Conservation (phyloP, 2,797 vertebrate species). For the Pygocentrus nattereri region DNA sequence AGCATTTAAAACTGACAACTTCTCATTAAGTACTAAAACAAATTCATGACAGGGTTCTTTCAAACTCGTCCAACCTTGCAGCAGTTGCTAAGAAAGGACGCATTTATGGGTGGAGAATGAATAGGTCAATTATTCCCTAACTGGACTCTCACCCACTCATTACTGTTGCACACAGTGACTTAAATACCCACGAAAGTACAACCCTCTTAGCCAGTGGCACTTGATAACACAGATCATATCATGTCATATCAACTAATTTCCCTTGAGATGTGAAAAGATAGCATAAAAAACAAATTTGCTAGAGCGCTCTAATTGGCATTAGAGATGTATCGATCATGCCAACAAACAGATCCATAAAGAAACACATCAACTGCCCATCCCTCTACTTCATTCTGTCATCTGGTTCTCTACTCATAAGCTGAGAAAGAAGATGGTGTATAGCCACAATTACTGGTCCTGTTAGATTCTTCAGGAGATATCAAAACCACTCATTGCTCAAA, state of each 20-base stretch:
- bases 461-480: not conserved
- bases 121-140: too few species aligned
- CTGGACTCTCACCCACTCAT: too few species aligned
- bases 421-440: not conserved
- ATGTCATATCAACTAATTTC: constrained; percentile 9
- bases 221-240: not conserved
- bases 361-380: not conserved
- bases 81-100: not conserved
- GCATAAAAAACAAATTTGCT: constrained; percentile 8
- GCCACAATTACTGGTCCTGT: not conserved
- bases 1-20: not conserved
- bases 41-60: not conserved
- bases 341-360: constrained; percentile 21
- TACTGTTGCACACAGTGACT: too few species aligned
- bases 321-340: not conserved
- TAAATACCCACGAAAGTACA: too few species aligned
- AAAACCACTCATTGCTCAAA: too few species aligned
- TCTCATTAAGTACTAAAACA: not conserved
- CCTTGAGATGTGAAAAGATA: not conserved
- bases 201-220: not conserved
- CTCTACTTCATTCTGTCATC: not conserved
- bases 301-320: constrained; percentile 27
- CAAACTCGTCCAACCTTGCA: not conserved
- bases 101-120: not conserved
- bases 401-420: not conserved